A percentile compares a stretch with the other conserved stretches of the same genome.
Evolutionary conservation across 2,797 vertebrate genomes (phyloP).

Genomic region (Chloroceryle inda): DNA sequence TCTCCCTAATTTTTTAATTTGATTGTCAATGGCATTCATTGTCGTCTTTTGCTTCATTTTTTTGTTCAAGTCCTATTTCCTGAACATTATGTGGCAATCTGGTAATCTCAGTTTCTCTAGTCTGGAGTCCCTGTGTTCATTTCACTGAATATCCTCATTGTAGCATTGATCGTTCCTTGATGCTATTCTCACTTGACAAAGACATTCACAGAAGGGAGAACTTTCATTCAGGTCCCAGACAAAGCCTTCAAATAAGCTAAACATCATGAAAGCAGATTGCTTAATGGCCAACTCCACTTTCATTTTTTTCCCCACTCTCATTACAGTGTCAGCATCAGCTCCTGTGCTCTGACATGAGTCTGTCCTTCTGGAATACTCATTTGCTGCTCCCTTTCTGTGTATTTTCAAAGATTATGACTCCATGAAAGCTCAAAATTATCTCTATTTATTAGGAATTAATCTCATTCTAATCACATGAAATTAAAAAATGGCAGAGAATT

Average conservation of each 20-base stretch:
- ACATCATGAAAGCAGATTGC: not conserved
- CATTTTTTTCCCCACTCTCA: not conserved
- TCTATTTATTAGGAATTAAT: not conserved
- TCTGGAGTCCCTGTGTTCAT: not conserved
- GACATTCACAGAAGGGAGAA: not conserved
- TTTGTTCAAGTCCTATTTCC: not conserved
- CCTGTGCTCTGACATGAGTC: not conserved
- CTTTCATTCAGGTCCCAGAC: not conserved
- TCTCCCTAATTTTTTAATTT: not conserved
- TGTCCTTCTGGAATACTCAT: not conserved
- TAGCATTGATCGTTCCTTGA: not conserved
- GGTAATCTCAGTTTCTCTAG: not conserved
- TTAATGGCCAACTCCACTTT: not conserved
- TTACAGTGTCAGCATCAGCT: not conserved
- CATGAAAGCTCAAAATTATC: not conserved
- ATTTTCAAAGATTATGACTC: not conserved
- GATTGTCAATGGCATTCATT: not conserved
- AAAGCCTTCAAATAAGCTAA: slow-evolving; percentile 3
- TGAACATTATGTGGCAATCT: not conserved
- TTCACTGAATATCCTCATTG: rapidly evolving
- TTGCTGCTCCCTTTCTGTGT: not conserved
- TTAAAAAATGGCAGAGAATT: not conserved
- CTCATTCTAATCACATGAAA: not conserved
- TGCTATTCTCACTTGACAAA: not conserved
- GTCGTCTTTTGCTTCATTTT: not conserved